Conservation (phyloP, 2,888 invertebrate species). For the Globia sparganii region DNA sequence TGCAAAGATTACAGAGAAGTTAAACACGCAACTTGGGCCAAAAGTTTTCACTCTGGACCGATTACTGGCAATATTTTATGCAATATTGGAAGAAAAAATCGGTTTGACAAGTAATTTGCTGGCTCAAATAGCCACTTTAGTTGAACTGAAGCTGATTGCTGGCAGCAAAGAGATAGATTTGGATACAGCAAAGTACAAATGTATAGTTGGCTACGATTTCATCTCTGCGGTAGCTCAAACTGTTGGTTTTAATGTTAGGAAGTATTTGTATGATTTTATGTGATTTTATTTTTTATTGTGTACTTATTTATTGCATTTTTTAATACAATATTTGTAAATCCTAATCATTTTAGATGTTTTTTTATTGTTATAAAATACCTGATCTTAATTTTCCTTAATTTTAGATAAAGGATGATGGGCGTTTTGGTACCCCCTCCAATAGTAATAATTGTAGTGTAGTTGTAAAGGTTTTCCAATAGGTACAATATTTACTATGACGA, state of each 20-base stretch:
- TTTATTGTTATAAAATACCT: not conserved
- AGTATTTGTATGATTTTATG: conserved; percentile 94
- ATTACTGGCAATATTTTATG: conserved; percentile 96
- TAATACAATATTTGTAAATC: conserved; percentile 13
- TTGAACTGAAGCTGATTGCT: conserved; percentile 94
- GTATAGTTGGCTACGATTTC: conserved; percentile 95
- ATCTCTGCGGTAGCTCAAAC: conserved; percentile 94
- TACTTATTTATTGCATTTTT: conserved; percentile 49
- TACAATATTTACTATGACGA: no score
- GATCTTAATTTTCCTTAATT: not conserved
- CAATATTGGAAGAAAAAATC: conserved; percentile 95
- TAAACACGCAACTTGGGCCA: conserved; percentile 94
- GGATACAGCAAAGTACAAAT: conserved; percentile 96
- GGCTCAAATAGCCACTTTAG: conserved; percentile 96
- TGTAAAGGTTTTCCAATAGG: no score
- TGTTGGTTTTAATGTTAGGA: conserved; percentile 93
- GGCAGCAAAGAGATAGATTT: conserved; percentile 93
- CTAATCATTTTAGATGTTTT: rapidly evolving
- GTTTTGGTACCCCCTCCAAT: no score
- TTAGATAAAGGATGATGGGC: no score
- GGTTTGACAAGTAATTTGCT: conserved; percentile 96
- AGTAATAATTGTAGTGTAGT: no score
- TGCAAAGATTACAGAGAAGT: conserved; percentile 89
- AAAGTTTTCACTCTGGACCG: conserved; percentile 95
- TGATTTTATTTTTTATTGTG: conserved; percentile 64